Evolutionary conservation across 2,888 invertebrate species (phyloP).

Genomic region (Sarcophaga carnaria): DNA sequence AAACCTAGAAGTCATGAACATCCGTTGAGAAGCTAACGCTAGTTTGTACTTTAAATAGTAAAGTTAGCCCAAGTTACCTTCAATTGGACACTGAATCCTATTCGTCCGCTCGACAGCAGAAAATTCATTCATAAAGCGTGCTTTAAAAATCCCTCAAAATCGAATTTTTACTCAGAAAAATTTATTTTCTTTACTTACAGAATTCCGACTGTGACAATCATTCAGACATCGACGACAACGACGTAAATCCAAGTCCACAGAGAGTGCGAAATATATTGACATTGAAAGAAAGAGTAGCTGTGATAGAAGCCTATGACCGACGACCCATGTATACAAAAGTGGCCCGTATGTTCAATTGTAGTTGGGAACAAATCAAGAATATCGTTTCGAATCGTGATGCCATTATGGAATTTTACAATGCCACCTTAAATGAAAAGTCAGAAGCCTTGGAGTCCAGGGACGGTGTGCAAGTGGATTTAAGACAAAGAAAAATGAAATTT

Average conservation of each 20-base stretch:
- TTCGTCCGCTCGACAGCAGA: too few relatives aligned
- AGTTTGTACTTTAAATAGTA: too few relatives aligned
- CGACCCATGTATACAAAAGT: conserved; percentile 79
- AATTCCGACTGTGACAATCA: conserved; percentile 36
- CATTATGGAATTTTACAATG: conserved; percentile 78
- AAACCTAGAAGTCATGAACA: too few relatives aligned
- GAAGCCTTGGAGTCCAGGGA: conserved; percentile 58
- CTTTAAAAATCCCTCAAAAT: too few relatives aligned
- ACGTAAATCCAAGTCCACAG: conserved; percentile 69
- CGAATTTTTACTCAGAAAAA: too few relatives aligned
- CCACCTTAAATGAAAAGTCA: conserved; percentile 70
- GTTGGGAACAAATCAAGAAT: conserved; percentile 80
- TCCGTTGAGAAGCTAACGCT: too few relatives aligned
- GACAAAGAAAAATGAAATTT: conserved; percentile 76
- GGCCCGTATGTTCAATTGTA: conserved; percentile 79
- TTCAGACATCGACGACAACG: conserved; percentile 63
- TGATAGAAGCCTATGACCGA: conserved; percentile 78
- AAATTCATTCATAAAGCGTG: too few relatives aligned
- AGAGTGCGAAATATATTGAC: conserved; percentile 77
- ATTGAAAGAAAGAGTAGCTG: conserved; percentile 78
- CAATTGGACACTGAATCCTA: too few relatives aligned
- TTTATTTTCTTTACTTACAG: conserved; percentile 5
- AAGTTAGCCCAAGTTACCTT: too few relatives aligned
- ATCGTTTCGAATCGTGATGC: conserved; percentile 77
- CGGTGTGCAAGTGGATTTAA: conserved; percentile 72